phyloP scores from a whole-genome alignment of 2,888 invertebrate species.

The Drosophila nigricruria region DNA sequence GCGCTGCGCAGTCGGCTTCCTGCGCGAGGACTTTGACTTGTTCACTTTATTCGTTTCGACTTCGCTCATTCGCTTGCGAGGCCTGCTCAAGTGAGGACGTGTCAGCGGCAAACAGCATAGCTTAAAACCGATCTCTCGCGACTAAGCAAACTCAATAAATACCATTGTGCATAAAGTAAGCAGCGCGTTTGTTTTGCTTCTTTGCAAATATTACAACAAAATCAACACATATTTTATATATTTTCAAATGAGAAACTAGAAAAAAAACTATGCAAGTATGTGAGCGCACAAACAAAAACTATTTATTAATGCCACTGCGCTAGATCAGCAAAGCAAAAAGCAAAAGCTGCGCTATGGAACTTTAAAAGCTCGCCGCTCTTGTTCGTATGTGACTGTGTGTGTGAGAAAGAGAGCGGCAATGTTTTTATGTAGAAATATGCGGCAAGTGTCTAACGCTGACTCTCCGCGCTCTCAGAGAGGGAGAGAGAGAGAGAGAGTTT shows the following conservation, averaged over 20 bases:
- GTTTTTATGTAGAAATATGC: constrained; percentile 51
- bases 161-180: constrained; percentile 53
- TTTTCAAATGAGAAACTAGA: neutral
- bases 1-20: constrained; percentile 77
- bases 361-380: constrained; percentile 47
- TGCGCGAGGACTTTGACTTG: constrained; percentile 77
- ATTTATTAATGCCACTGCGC: constrained; percentile 61
- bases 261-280: constrained; percentile 11
- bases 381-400: constrained; percentile 8
- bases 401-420: constrained; percentile 38
- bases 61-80: constrained; percentile 60
- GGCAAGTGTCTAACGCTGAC: constrained; percentile 49
- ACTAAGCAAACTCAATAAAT: constrained; percentile 27
- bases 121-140: constrained; percentile 18
- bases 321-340: constrained; percentile 51
- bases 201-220: constrained; percentile 5
- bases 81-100: constrained; percentile 72
- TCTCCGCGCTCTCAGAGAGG: constrained; percentile 22
- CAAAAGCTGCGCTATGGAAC: constrained; percentile 54
- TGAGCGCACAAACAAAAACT: constrained; percentile 54
- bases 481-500: too few relatives aligned
- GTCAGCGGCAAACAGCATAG: constrained; percentile 45
- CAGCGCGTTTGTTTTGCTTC: constrained; percentile 20
- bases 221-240: constrained; percentile 2
- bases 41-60: constrained; percentile 48